Evolutionary conservation across 2,888 invertebrate genomes (phyloP).

Genomic region (Cryptus viduatorius): DNA sequence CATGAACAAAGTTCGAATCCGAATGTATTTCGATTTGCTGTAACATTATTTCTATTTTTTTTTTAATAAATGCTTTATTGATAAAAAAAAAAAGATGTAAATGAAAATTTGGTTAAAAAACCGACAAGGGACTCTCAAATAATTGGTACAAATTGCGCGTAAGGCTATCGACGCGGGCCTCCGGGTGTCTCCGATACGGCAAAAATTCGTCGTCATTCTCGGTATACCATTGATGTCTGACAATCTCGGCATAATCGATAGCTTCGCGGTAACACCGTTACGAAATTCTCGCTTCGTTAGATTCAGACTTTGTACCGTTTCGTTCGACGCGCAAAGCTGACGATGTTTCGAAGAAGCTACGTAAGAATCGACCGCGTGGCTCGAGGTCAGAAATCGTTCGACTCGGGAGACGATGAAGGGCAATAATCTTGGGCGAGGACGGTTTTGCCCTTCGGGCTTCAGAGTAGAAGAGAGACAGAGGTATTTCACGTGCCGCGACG

Average conservation of each 20-base stretch:
- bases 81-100: too few relatives aligned
- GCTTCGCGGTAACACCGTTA: slow-evolving; percentile 31
- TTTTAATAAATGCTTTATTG: too few relatives aligned
- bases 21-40: too few relatives aligned
- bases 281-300: slow-evolving; percentile 42
- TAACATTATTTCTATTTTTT: too few relatives aligned
- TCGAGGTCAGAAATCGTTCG: slow-evolving; percentile 55
- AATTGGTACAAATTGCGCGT: too few relatives aligned
- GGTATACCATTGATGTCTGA: neutral
- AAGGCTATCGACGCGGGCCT: neutral
- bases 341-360: slow-evolving; percentile 36
- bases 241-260: slow-evolving; percentile 9
- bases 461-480: neutral
- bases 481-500: slow-evolving; percentile 12
- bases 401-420: slow-evolving; percentile 50
- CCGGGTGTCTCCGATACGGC: neutral
- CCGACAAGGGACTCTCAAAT: too few relatives aligned
- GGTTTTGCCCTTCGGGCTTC: slow-evolving; percentile 46
- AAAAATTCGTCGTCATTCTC: neutral
- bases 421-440: slow-evolving; percentile 47
- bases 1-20: neutral
- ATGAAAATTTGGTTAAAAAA: too few relatives aligned
- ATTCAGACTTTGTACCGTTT: slow-evolving; percentile 2
- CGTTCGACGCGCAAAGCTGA: neutral
- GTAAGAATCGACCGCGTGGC: slow-evolving; percentile 12